Percentiles rank a stretch among this genome's conserved stretches.
phyloP scores from a whole-genome alignment of 64 coral and sea anemone genomes.

The Cladopsammia gracilis region DNA sequence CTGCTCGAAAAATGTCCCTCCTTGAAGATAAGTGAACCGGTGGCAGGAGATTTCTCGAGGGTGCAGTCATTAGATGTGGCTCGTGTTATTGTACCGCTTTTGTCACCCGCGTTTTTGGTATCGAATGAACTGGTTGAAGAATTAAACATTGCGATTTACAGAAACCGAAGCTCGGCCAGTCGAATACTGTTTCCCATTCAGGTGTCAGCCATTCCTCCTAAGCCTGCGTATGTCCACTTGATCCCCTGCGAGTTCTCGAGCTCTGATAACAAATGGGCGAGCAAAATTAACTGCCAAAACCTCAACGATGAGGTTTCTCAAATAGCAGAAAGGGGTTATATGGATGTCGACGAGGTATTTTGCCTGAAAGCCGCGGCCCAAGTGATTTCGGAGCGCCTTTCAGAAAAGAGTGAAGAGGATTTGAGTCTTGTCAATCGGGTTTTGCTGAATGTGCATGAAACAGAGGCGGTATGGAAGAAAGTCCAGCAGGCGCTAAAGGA shows the following conservation, averaged over 20 bases:
- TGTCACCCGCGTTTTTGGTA: constrained; percentile 70
- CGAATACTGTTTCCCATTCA: constrained; percentile 68
- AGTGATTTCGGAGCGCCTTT: constrained; percentile 47
- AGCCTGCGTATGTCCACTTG: constrained; percentile 75
- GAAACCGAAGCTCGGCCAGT: constrained; percentile 60
- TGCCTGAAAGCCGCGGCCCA: constrained; percentile 50
- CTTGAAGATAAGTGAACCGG: constrained; percentile 58
- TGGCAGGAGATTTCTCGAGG: constrained; percentile 51
- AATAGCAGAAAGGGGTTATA: background rate
- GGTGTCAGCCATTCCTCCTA: constrained; percentile 43
- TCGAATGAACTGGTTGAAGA: constrained; percentile 83
- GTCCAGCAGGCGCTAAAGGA: constrained; percentile 19
- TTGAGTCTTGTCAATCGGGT: constrained; percentile 45
- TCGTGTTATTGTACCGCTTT: constrained; percentile 59
- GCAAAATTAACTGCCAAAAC: background rate
- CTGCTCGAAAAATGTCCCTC: constrained; percentile 49
- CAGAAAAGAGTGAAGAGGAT: background rate
- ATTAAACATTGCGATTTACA: constrained; percentile 81
- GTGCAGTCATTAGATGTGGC: constrained; percentile 69
- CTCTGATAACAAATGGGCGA: constrained; percentile 61
- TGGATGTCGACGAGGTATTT: constrained; percentile 19
- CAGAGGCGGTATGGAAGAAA: constrained; percentile 38
- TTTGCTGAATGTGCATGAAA: constrained; percentile 72
- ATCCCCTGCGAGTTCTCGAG: constrained; percentile 75
- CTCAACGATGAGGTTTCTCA: background rate